These are phyloP conservation scores for Denticeps clupeoides DNA, from an alignment of 2,797 vertebrate genomes.

Conservation along the genomic window DNA sequence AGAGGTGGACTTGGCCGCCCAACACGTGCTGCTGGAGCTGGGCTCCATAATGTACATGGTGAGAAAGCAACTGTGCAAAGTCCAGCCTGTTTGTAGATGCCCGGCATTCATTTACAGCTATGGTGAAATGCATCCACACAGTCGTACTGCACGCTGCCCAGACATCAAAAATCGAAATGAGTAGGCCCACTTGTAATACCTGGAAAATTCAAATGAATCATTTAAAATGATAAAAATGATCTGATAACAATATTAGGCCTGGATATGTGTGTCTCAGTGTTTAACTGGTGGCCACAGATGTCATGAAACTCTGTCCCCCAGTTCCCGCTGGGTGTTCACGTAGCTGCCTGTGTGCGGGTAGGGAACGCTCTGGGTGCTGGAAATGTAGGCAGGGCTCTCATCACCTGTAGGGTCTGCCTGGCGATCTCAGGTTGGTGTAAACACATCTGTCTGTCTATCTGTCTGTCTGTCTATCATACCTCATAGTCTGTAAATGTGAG, in stretches of 20 bases:
- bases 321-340: conserved; percentile 72
- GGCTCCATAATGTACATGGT: conserved; percentile 72
- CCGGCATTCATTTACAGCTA: no score
- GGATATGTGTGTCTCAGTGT: no score
- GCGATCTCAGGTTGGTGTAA: conserved; percentile 58
- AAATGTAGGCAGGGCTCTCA: conserved; percentile 57
- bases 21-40: conserved; percentile 70
- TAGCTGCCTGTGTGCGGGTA: conserved; percentile 74
- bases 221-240: no score
- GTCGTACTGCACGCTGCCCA: no score
- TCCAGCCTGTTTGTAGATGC: no score
- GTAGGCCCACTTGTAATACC: no score
- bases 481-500: not conserved
- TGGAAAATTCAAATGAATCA: no score
- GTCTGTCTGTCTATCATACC: not conserved
- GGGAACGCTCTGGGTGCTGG: conserved; percentile 84
- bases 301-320: conserved; percentile 33
- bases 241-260: no score
- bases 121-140: no score
- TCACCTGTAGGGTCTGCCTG: conserved; percentile 62
- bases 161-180: no score
- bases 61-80: not conserved
- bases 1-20: conserved; percentile 72
- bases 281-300: no score
- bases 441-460: not conserved